These are phyloP conservation scores for Gibbula magus DNA, from an alignment of 2,888 invertebrate genomes.

Conservation along the genomic window DNA sequence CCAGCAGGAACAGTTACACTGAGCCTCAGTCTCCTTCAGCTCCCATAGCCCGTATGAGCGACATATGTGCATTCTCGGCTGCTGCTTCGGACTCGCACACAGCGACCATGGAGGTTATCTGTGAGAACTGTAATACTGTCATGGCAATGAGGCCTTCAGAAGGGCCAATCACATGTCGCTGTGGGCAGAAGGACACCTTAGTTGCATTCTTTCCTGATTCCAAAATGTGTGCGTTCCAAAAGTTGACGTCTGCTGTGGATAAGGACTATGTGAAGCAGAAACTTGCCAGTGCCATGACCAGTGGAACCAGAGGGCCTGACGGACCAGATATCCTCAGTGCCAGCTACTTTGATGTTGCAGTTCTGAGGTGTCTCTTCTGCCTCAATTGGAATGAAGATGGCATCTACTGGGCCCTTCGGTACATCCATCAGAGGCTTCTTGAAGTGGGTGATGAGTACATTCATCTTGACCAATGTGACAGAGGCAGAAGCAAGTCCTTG, in stretches of 20 bases:
- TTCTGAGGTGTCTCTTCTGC: slow-evolving; percentile 94
- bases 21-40: slow-evolving; percentile 58
- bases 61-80: slow-evolving; percentile 67
- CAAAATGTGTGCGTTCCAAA: slow-evolving; percentile 52
- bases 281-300: slow-evolving; percentile 70
- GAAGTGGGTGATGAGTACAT: slow-evolving; percentile 90
- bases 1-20: slow-evolving; percentile 33
- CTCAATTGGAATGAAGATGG: slow-evolving; percentile 99
- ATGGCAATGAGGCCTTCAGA: slow-evolving; percentile 67
- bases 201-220: slow-evolving; percentile 59
- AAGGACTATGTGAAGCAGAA: slow-evolving; percentile 85
- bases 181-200: slow-evolving; percentile 65
- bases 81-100: slow-evolving; percentile 61
- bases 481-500: slow-evolving; percentile 92
- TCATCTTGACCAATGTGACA: slow-evolving; percentile 84
- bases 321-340: slow-evolving; percentile 78
- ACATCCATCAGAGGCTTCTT: slow-evolving; percentile 80
- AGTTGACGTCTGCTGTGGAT: slow-evolving; percentile 80
- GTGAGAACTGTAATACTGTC: slow-evolving; percentile 72
- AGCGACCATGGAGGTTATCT: slow-evolving; percentile 69
- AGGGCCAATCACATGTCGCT: slow-evolving; percentile 54
- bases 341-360: slow-evolving; percentile 96
- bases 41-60: slow-evolving; percentile 75
- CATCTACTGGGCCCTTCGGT: slow-evolving; percentile 91
- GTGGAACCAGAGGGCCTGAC: slow-evolving; percentile 58